Base-by-base conservation (phyloP, 2,797 vertebrate species). In the Buphagus erythrorhynchus region DNA sequence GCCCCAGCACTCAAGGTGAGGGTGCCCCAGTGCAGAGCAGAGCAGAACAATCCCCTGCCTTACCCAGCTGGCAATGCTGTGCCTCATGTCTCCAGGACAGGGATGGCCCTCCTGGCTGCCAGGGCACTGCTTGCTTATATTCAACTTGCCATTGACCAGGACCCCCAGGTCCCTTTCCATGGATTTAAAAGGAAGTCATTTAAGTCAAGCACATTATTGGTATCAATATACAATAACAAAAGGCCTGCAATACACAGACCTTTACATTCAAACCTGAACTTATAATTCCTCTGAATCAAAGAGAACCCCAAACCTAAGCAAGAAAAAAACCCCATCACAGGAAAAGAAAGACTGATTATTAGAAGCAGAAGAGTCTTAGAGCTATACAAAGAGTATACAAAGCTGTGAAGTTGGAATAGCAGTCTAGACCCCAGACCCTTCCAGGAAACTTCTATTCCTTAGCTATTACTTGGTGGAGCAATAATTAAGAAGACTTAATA, bases 41-140 rank as follows among this genome's bases (percentile, higher is more conserved):
- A 61, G 38, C 0, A 1, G 17, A 40, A 54, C 55, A 86, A 31
- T 62, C 25, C 54, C 33, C 31, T 29, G 40, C 40, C 20, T 35
- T 29, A 20, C 25, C 46, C 0, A 0, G 19, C 24, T 59, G 45
- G 22, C 0, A 1, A 11, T 67, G 54, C 72, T 61, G 38, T 0
- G 10, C 46, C 63, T 76, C 16, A 25, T 20, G 24, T 2, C 5
- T 31, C 71, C 63, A 61, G 55, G 55, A 52, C 22, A 54, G 0
- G 0, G 2, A 0, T 20, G 29, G 29, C 40, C 11, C 40, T 35
- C 29, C 54, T 25, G 63, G 20, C 33, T 40, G 40, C 29, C 73
- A 69, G 29, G 40, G 29, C 55, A 35, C 55, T 31, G 55, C 48
- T 25, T 12, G 2, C 29, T 54, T 29, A 17, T 40, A 4, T 3